phyloP scores from a whole-genome alignment of 2,113 vertebrate species.

The Ceyx melanurus region DNA sequence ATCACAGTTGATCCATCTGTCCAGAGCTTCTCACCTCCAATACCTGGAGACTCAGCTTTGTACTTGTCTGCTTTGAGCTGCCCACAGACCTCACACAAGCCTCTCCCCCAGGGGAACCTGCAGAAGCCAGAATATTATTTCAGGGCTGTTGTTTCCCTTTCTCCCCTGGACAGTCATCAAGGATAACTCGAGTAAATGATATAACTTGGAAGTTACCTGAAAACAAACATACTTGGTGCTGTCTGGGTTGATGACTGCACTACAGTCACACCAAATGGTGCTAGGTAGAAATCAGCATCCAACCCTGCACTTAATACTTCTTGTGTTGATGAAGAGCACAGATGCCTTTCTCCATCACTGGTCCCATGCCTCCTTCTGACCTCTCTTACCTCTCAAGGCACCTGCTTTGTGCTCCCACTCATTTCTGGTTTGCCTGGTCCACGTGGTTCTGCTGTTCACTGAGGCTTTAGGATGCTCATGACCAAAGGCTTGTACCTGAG shows the following conservation, averaged over 20 bases:
- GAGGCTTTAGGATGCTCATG: background rate
- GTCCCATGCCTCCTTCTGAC: background rate
- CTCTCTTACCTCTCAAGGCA: background rate
- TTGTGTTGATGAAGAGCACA: background rate
- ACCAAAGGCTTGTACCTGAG: background rate
- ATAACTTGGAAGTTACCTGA: background rate
- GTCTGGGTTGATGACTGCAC: background rate
- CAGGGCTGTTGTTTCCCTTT: background rate
- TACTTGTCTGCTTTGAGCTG: background rate
- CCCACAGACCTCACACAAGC: background rate
- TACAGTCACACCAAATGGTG: too few species aligned
- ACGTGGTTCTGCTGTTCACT: background rate
- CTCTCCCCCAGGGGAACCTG: background rate
- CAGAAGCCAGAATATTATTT: background rate
- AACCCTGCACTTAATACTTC: background rate
- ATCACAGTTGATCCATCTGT: background rate
- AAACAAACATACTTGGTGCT: background rate
- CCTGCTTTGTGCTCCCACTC: background rate
- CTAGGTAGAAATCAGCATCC: background rate
- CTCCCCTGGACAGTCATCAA: background rate
- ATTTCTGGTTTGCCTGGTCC: background rate
- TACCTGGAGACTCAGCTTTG: background rate
- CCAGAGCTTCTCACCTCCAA: background rate
- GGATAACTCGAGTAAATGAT: background rate
- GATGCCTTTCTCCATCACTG: background rate